Percentiles rank a stretch among this genome's conserved stretches.
phyloP scores from a whole-genome alignment of 2,797 vertebrate species.

The Garrulus glandarius region DNA sequence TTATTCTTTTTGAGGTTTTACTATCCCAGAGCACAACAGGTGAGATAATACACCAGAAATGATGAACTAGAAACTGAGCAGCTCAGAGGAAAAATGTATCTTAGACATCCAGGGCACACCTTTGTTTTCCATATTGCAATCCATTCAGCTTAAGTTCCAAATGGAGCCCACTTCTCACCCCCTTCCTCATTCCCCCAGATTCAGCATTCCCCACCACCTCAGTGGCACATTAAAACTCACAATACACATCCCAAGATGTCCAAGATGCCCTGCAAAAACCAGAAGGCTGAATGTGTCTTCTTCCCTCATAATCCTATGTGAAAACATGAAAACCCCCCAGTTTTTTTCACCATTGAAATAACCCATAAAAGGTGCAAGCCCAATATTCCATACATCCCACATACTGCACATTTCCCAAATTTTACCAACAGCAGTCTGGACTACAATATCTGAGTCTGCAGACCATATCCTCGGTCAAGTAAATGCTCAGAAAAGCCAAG shows the following conservation, averaged over 20 bases:
- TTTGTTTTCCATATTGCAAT: neutral
- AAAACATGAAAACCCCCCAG: neutral
- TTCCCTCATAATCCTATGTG: neutral
- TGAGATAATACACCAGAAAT: neutral
- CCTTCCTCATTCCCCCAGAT: neutral
- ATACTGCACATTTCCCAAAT: neutral
- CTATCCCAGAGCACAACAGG: neutral
- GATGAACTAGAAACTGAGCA: neutral
- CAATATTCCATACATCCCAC: neutral
- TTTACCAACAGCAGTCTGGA: neutral
- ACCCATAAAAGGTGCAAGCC: neutral
- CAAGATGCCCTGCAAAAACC: neutral
- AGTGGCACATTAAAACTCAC: neutral
- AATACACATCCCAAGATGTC: neutral
- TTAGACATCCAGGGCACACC: neutral
- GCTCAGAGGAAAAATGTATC: neutral
- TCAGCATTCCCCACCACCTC: neutral
- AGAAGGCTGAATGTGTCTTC: neutral
- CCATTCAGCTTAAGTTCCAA: neutral
- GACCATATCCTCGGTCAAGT: neutral
- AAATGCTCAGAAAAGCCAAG: neutral
- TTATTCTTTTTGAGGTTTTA: neutral
- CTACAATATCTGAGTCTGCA: neutral
- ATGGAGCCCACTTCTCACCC: neutral
- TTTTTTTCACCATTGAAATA: neutral